Percentiles rank a stretch among this genome's conserved stretches.
These are phyloP conservation scores for Bubo scandiacus DNA, from an alignment of 2,113 vertebrate genomes.

Conservation along the genomic window DNA sequence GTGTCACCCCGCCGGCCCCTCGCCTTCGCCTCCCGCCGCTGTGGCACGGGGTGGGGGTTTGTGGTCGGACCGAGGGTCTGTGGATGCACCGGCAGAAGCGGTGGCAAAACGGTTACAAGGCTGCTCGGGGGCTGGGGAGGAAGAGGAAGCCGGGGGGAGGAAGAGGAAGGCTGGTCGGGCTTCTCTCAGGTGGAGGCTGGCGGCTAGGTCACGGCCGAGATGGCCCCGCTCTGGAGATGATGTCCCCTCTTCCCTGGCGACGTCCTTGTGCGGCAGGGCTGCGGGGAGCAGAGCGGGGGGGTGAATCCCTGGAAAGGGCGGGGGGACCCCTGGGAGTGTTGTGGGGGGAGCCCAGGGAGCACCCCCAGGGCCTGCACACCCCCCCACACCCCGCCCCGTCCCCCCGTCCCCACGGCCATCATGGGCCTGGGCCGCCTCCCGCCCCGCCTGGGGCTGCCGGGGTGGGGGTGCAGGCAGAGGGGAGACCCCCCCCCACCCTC, in stretches of 20 bases:
- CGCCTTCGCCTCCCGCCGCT: fast-evolving
- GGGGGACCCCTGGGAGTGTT: too few species aligned
- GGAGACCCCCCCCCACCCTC: not conserved
- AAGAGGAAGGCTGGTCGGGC: not conserved
- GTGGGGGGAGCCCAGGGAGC: too few species aligned
- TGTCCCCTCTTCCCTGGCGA: not conserved
- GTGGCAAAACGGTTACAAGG: not conserved
- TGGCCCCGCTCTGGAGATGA: too few species aligned
- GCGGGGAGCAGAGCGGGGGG: not conserved
- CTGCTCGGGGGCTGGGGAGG: not conserved
- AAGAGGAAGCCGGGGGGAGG: not conserved
- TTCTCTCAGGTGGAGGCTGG: not conserved
- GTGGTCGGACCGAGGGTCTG: not conserved
- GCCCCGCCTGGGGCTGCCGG: too few species aligned
- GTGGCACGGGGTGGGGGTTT: too few species aligned
- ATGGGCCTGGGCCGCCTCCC: too few species aligned
- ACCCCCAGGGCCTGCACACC: too few species aligned
- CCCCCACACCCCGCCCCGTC: too few species aligned
- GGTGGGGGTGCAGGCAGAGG: not conserved
- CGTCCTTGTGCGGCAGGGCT: not conserved
- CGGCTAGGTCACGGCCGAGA: not conserved
- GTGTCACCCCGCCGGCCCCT: not conserved
- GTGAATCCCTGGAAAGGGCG: not conserved
- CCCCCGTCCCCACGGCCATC: not conserved
- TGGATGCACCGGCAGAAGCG: not conserved